Evolutionary conservation across 2,888 invertebrate genomes (phyloP), one percentile per base, ranked within the genome.

Genomic region (Gari tellinella): DNA sequence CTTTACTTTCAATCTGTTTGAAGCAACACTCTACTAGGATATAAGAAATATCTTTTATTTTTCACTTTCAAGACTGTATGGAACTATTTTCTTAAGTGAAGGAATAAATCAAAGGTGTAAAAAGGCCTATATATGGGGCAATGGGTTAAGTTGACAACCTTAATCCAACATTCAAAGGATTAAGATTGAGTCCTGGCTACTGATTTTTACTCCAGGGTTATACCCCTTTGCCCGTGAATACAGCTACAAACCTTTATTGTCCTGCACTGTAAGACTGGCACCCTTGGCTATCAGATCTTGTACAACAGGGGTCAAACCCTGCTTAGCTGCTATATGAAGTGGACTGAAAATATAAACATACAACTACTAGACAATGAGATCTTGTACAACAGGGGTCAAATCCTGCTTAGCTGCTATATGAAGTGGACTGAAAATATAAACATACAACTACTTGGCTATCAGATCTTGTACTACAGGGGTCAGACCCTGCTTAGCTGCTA

Each of bases 351-450:
- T 53, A 25, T 25, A 14, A 45, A 7, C 40, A n/a, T 21, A n/a
- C 4, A 40, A n/a, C n/a, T n/a, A n/a, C 84, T 94, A 93, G 78
- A 92, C 91, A 31, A 95, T 91, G 67, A 95, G 92, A 82, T 93
- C 93, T 80, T 94, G 92, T 0, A 94, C 94, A 1, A 94, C 94
- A 41, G 93, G 93, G 8, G 94, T 94, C 66, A 95, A 89, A 5
- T 95, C 95, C 86, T 94, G 94, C 70, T 93, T 92, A 2, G 94
- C 94, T 37, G 94, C 93, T 73, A 95, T 91, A 90, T 95, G 95
- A 51, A 95, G 91, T 8, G 94, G 93, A 63, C 94, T 94, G 86
- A 21, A 84, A 78, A 14, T 53, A 25, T 25, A 14, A 45, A 7
- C 40, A n/a, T 21, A n/a, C 4, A 40, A n/a, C n/a, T n/a, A n/a